Evolutionary conservation across 1,140 invertebrate genomes (phyloP), one percentile per base, ranked within the genome.

Genomic region (Pogonomyrmex barbatus): DNA sequence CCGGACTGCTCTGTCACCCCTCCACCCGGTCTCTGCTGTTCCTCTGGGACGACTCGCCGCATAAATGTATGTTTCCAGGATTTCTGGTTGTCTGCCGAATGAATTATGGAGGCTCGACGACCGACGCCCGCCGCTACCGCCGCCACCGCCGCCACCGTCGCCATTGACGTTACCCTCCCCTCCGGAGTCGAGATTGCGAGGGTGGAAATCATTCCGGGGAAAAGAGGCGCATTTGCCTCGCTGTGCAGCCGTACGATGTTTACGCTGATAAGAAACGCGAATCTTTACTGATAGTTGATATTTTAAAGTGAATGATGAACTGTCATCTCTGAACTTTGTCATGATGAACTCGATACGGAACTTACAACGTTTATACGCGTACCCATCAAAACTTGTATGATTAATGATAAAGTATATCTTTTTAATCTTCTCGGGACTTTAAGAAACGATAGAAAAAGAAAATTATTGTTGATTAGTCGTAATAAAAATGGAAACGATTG

Each of bases 41-140:
- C 88, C 88, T 87, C 89, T 89, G 88, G 73, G 82, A 87, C 88
- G 87, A 84, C 70, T 92, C 86, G 85, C 87, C 86, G 89, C 88
- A 92, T 92, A 93, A 92, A 93, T 93, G 91, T 92, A 93, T 93
- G 90, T 91, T 91, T 89, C 85, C 91, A 92, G 92, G 92, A 92
- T 92, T 93, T 92, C 92, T 93, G 91, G 92, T 91, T 92, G 92
- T 91, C 93, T 78, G 85, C 87, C 87, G 86, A 91, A 90, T 93
- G 92, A 92, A 92, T 92, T 92, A 92, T 91, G 87, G 90, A 91
- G 85, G 87, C 84, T 87, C 86, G 84, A 70, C 90, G 81, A 86
- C 78, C 85, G 81, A 63, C 68, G 56, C 67, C 78, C 52, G 42
- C 36, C 81, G 56, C 77, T 62, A 12, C n/a, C 54, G 62, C 67